These are phyloP conservation scores for Cnemophilus loriae DNA, from an alignment of 2,113 vertebrate species.

Conservation along the genomic window DNA sequence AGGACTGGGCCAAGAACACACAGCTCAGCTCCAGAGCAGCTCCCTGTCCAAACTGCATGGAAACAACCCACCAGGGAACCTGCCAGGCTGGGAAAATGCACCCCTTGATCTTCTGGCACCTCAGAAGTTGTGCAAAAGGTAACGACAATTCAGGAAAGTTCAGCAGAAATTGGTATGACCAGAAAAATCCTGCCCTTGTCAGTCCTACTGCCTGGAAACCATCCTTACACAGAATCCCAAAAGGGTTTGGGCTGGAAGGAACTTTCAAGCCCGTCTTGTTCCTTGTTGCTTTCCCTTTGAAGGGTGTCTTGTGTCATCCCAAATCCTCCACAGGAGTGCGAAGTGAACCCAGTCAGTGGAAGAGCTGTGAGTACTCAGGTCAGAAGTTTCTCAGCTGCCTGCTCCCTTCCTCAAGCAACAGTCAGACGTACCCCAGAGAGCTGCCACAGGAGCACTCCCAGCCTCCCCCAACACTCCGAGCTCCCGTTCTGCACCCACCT, in stretches of 20 bases:
- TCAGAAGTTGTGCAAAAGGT: background rate
- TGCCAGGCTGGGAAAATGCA: background rate
- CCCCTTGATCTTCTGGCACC: rapidly evolving
- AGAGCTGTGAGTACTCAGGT: background rate
- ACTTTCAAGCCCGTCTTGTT: background rate
- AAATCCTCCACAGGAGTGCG: rapidly evolving
- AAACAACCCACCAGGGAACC: background rate
- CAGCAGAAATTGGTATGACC: rapidly evolving
- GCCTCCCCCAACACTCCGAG: rapidly evolving
- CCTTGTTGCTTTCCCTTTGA: background rate
- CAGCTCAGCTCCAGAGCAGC: background rate
- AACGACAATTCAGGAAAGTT: rapidly evolving
- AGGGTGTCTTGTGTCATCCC: background rate
- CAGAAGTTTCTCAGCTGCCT: background rate
- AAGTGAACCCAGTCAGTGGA: background rate
- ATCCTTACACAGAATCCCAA: background rate
- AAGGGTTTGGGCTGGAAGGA: background rate
- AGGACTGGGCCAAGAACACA: background rate
- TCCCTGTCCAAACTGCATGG: rapidly evolving
- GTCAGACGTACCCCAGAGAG: background rate
- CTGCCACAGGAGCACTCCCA: background rate
- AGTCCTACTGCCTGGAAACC: background rate
- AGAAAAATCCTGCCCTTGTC: background rate
- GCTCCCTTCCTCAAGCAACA: background rate
- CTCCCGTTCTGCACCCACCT: constrained; percentile 66